Base-by-base conservation (phyloP, 2,797 vertebrate species). In the Argyrosomus regius region DNA sequence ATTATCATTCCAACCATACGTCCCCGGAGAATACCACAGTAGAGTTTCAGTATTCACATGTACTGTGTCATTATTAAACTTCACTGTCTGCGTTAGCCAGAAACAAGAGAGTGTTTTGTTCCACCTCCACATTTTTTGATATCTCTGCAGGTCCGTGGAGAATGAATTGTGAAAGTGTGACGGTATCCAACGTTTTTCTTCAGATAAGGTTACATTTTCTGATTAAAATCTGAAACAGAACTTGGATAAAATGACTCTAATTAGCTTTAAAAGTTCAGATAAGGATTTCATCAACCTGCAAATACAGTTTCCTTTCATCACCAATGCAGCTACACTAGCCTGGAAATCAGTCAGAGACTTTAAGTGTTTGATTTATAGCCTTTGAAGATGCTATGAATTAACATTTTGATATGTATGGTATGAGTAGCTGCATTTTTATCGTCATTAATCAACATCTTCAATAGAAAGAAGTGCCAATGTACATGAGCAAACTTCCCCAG, bases 91-190 rank as follows among this genome's bases (percentile, higher is more conserved):
- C 24, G 59, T 57, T 56, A 48, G 65, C 81, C 78, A 84, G 68
- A 88, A 77, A 78, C 31, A 62, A 48, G 54, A 62, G 5, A 80
- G 57, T 41, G 50, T 76, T 87, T 81, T 75, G 60, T 81, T 80
- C 82, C 86, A 71, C 80, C 80, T 84, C 78, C 80, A 72, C 83
- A 65, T 78, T 69, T 71, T 73, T 63, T 77, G 12, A 61, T 78
- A 62, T 83, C 71, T 64, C 48, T 50, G 58, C 72, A 22, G 69
- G 80, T 81, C 84, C 53, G 20, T 52, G 74, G 77, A 85, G 81
- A 87, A 85, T 78, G 39, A 53, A 81, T 82, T 80, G 31, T 39
- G 20, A 66, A 78, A 72, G 61, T 78, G 81, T 81, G 35, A 83
- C 68, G 31, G 70, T 45, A 45, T 58, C 58, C 50, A 41, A 58